Evolutionary conservation across 2,888 invertebrate species (phyloP).

Genomic region (Caenorhabditis sp.): DNA sequence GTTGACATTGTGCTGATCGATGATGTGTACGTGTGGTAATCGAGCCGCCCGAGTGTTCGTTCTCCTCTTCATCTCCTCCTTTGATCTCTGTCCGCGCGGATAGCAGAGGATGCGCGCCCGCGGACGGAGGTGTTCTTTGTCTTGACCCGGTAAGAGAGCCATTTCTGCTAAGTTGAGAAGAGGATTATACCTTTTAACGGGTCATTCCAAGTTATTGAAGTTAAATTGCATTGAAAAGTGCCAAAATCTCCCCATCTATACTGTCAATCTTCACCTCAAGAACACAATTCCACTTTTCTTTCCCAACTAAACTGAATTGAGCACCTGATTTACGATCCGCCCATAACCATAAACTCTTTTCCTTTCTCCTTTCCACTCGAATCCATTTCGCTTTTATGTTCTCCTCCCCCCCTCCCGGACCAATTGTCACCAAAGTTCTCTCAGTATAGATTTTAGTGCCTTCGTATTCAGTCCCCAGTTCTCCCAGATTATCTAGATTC

Average conservation of each 20-base stretch:
- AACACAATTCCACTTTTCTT: no score
- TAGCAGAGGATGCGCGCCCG: no score
- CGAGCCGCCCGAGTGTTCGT: slow-evolving; percentile 32
- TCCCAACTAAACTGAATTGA: no score
- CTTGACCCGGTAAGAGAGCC: slow-evolving; percentile 38
- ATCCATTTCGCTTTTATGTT: slow-evolving; percentile 19
- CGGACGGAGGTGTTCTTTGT: slow-evolving; percentile 45
- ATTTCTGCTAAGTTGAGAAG: no score
- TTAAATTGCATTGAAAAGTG: no score
- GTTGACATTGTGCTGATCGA: slow-evolving; percentile 62
- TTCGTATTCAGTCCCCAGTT: slow-evolving; percentile 6
- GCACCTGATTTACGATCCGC: slow-evolving; percentile 38
- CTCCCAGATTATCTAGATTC: no score
- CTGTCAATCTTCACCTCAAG: no score
- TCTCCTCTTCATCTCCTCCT: slow-evolving; percentile 16
- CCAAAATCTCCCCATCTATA: no score
- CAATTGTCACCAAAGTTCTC: slow-evolving; percentile 26
- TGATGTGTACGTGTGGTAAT: slow-evolving; percentile 55
- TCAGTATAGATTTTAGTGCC: slow-evolving; percentile 50
- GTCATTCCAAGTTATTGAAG: no score
- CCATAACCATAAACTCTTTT: slow-evolving; percentile 21
- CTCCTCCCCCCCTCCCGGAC: no score
- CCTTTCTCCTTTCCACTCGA: slow-evolving; percentile 1
- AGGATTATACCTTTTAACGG: slow-evolving; percentile 7
- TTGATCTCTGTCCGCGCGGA: slow-evolving; percentile 41